phyloP scores from a whole-genome alignment of 2,797 vertebrate species.

The Sandelia bainsii region DNA sequence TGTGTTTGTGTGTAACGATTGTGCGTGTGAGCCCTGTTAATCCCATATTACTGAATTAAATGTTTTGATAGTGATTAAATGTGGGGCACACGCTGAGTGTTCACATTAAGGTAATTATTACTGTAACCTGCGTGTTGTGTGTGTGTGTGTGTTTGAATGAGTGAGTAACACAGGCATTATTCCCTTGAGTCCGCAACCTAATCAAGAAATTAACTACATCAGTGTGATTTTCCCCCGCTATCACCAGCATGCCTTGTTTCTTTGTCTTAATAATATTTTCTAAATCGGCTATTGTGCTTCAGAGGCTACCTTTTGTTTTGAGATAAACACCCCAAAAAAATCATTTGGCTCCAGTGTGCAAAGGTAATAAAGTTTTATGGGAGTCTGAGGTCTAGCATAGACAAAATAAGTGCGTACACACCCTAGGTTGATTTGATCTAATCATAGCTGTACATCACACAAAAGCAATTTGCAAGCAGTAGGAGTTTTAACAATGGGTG shows the following conservation, averaged over 20 bases:
- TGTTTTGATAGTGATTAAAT: conserved; percentile 73
- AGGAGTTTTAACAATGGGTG: conserved; percentile 37
- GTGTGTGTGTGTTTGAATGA: conserved; percentile 20
- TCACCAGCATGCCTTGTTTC: conserved; percentile 17
- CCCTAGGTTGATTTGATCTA: conserved; percentile 65
- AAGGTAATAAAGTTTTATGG: conserved; percentile 74
- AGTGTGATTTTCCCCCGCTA: conserved; percentile 25
- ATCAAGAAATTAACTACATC: conserved; percentile 68
- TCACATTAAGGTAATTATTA: conserved; percentile 74
- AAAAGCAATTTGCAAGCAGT: conserved; percentile 56
- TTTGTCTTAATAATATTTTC: conserved; percentile 24
- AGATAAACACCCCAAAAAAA: conserved; percentile 25
- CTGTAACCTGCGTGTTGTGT: conserved; percentile 47
- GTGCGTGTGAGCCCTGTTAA: conserved; percentile 19
- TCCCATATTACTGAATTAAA: conserved; percentile 69
- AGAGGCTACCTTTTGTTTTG: conserved; percentile 46
- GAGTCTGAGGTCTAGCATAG: conserved; percentile 73
- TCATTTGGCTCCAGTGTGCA: conserved; percentile 54
- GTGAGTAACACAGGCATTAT: conserved; percentile 28
- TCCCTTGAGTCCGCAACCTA: conserved; percentile 58
- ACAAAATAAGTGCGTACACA: conserved; percentile 71
- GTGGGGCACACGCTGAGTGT: conserved; percentile 48
- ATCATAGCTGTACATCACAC: conserved; percentile 65
- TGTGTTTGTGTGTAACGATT: conserved; percentile 12
- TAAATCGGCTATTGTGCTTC: conserved; percentile 10